phyloP scores from a whole-genome alignment of 2,888 invertebrate species.

The Heteromyza rotundicornis region DNA sequence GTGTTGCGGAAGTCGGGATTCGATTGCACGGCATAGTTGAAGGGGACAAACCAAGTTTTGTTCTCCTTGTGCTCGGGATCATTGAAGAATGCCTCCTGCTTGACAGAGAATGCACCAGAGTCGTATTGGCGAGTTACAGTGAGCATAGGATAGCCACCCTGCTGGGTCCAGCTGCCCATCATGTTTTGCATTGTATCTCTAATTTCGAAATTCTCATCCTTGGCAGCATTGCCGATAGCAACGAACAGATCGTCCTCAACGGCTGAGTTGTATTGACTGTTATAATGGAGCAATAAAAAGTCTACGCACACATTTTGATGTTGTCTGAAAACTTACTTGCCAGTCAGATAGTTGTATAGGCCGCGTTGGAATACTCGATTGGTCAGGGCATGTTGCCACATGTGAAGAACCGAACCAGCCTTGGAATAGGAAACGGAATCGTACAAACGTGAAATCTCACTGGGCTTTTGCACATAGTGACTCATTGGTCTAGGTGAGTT shows the following conservation, averaged over 20 bases:
- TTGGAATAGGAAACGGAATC: slow-evolving; percentile 88
- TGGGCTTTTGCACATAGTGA: slow-evolving; percentile 80
- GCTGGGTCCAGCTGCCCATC: slow-evolving; percentile 69
- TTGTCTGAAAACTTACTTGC: slow-evolving; percentile 42
- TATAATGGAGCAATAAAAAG: neutral
- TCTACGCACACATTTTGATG: neutral
- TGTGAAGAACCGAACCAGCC: slow-evolving; percentile 72
- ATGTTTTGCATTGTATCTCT: slow-evolving; percentile 66
- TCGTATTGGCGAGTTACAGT: slow-evolving; percentile 65
- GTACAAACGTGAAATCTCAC: slow-evolving; percentile 82
- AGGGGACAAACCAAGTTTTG: slow-evolving; percentile 52
- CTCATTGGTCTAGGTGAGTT: slow-evolving; percentile 81
- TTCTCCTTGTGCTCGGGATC: slow-evolving; percentile 28
- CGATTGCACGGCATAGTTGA: slow-evolving; percentile 49
- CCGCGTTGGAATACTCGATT: slow-evolving; percentile 52
- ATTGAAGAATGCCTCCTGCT: slow-evolving; percentile 61
- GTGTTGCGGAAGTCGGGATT: slow-evolving; percentile 54
- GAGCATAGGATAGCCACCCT: slow-evolving; percentile 69
- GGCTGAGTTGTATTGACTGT: slow-evolving; percentile 45
- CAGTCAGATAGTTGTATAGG: slow-evolving; percentile 49
- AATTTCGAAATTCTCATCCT: slow-evolving; percentile 37
- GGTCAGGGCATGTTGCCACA: slow-evolving; percentile 56
- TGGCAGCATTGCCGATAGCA: slow-evolving; percentile 45
- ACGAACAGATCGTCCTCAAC: slow-evolving; percentile 49
- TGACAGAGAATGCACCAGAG: slow-evolving; percentile 63